Evolutionary conservation across 1,140 invertebrate genomes (phyloP).

Genomic region (Monochamus saltuarius): DNA sequence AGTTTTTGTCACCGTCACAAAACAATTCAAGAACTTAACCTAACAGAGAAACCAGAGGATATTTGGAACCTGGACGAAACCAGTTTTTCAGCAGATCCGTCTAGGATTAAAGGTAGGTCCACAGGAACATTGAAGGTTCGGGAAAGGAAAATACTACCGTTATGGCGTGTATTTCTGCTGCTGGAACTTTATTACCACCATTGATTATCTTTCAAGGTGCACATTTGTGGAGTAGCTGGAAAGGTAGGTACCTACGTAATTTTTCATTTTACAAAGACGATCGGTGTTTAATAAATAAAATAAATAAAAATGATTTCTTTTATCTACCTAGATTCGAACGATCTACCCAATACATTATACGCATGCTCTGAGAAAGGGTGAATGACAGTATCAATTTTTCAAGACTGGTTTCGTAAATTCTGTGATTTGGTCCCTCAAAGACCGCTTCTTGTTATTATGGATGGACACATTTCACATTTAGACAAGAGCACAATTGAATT

Average conservation of each 20-base stretch:
- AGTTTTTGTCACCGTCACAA: no score
- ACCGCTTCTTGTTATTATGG: slow-evolving; percentile 12
- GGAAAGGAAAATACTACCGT: slow-evolving; percentile 22
- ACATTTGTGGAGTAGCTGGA: slow-evolving; percentile 10
- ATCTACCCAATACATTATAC: not conserved
- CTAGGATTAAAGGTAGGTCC: no score
- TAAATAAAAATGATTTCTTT: no score
- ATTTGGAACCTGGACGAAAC: no score
- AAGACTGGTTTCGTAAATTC: slow-evolving; percentile 13
- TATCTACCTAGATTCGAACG: no score
- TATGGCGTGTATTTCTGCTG: slow-evolving; percentile 13
- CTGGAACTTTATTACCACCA: slow-evolving; percentile 11
- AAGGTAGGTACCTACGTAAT: slow-evolving; percentile 35
- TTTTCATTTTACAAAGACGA: no score
- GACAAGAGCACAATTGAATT: slow-evolving; percentile 10
- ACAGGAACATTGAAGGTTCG: not conserved
- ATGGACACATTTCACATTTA: slow-evolving; percentile 9
- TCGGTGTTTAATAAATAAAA: no score
- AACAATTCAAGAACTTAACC: no score
- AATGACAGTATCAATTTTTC: slow-evolving; percentile 13
- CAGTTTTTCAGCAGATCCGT: no score
- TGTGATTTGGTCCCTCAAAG: slow-evolving; percentile 1
- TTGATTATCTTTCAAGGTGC: slow-evolving; percentile 22
- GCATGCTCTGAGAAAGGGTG: slow-evolving; percentile 9
- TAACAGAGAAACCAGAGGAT: no score